Percentiles rank a stretch among this genome's conserved stretches.
These are phyloP conservation scores for Alethe castanea DNA, from an alignment of 2,113 vertebrate genomes.

Conservation along the genomic window DNA sequence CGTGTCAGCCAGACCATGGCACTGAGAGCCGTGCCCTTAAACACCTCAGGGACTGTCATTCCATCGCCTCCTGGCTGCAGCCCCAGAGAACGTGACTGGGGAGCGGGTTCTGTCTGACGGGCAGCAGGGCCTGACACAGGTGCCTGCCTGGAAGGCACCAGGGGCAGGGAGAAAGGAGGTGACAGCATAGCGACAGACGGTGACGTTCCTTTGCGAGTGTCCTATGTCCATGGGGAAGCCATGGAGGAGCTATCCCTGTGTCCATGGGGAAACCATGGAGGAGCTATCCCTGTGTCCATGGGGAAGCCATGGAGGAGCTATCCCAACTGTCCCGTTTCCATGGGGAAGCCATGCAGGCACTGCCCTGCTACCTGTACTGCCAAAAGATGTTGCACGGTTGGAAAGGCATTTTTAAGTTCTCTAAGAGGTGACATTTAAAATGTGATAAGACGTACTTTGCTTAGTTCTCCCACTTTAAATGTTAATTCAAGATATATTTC, in stretches of 20 bases:
- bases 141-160: background rate
- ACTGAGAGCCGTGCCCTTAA: background rate
- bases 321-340: fast-evolving
- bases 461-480: background rate
- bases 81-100: background rate
- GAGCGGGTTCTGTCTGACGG: background rate
- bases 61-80: background rate
- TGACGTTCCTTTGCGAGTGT: fast-evolving
- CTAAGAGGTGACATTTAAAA: background rate
- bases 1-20: fast-evolving
- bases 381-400: fast-evolving
- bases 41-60: background rate
- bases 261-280: background rate
- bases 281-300: no score
- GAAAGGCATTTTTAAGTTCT: background rate
- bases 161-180: background rate
- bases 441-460: background rate
- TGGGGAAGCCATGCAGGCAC: fast-evolving
- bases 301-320: background rate
- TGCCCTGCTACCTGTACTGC: background rate
- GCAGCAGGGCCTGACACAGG: background rate
- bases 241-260: no score
- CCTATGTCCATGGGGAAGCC: fast-evolving
- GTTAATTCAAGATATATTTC: background rate
- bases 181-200: fast-evolving